Evolutionary conservation across 2,888 invertebrate genomes (phyloP), one percentile per base, ranked within the genome.

Genomic region (Brenthis ino): DNA sequence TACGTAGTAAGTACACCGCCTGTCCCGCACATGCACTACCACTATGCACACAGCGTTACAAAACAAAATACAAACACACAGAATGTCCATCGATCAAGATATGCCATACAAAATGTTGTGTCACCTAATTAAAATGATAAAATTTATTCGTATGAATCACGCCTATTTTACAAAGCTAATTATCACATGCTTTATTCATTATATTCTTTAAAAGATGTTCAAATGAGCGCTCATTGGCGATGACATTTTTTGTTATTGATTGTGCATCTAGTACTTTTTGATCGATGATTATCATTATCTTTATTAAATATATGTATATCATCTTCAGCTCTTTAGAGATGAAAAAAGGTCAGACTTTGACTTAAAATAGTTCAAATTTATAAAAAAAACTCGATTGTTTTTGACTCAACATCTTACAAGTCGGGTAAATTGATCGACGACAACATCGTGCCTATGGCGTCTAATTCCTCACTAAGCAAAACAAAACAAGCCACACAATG

Each of bases 11-110:
- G 37, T 8, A 43, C 37, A 43, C 61, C 74, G 70, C 70, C 75
- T 69, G 73, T 69, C 75, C 71, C 77, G 70, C 69, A 72, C 77
- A 77, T 80, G 80, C 81, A 83, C 88, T 88, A 88, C 80, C 80
- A 83, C 89, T 88, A 89, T 85, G 85, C 89, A 89, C 87, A 89
- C 86, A 87, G 86, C 89, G 79, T 82, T 79, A 85, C 82, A 78
- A 81, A 85, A 88, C 83, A 85, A 81, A 85, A 86, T 68, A 68
- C 53, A 66, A 70, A 69, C 54, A 69, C 61, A 68, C 43, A 61
- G 28, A 66, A 55, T 60, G 43, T 14, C 16, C 66, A 66, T 66
- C 66, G 48, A 66, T 66, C 66, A 60, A 66, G 60, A 66, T 16
- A 47, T n/a, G 3, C 54, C 47, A 43, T 58, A 48, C 28, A 66